Evolutionary conservation across 2,888 invertebrate species (phyloP).

Genomic region (Cantharis rustica): DNA sequence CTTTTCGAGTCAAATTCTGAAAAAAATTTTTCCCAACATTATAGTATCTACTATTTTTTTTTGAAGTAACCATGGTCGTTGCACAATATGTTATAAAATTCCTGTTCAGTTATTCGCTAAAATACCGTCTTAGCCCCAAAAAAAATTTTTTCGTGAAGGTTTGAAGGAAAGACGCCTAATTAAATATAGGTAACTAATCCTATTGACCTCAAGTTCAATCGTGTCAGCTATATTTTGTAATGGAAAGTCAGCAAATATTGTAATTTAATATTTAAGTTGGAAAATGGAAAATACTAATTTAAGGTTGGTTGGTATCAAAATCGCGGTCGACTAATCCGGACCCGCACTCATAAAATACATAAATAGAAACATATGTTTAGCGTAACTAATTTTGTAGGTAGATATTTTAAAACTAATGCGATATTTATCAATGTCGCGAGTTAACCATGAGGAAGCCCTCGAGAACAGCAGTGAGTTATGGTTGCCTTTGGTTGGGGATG

Average conservation of each 20-base stretch:
- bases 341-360: slow-evolving; percentile 1
- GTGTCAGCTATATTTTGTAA: too few relatives aligned
- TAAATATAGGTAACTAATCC: too few relatives aligned
- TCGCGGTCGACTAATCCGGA: not conserved
- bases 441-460: slow-evolving; percentile 17
- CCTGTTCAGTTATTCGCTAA: too few relatives aligned
- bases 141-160: too few relatives aligned
- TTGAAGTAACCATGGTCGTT: too few relatives aligned
- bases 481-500: slow-evolving; percentile 26
- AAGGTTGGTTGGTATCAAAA: not conserved
- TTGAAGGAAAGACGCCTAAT: too few relatives aligned
- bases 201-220: too few relatives aligned
- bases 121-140: too few relatives aligned
- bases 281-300: not conserved
- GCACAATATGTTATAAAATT: too few relatives aligned
- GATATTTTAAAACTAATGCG: slow-evolving; percentile 21
- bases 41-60: too few relatives aligned
- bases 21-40: too few relatives aligned
- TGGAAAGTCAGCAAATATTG: not conserved
- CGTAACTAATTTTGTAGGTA: slow-evolving; percentile 8
- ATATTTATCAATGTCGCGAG: slow-evolving; percentile 20
- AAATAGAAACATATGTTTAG: slow-evolving; percentile 1
- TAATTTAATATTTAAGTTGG: not conserved
- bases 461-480: slow-evolving; percentile 17
- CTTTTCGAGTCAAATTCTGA: too few relatives aligned